Conservation (phyloP, 1,140 invertebrate genomes). For the Asbolus verrucosus region DNA sequence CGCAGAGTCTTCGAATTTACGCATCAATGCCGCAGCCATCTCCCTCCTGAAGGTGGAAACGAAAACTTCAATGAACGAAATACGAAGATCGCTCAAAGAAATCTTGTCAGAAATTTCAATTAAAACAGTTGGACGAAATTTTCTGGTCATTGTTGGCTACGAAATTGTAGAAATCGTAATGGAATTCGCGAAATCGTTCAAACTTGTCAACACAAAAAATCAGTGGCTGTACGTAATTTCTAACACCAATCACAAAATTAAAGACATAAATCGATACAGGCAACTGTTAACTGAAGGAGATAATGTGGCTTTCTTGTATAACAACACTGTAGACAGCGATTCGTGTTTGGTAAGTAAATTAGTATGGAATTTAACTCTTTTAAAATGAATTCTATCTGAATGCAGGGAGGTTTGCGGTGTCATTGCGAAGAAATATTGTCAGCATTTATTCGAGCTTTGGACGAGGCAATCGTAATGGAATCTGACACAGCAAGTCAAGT, state of each 20-base stretch:
- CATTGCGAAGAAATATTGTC: conserved; percentile 73
- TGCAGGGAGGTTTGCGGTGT: conserved; percentile 72
- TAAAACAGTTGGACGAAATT: conserved; percentile 66
- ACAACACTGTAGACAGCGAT: conserved; percentile 70
- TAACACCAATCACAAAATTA: conserved; percentile 67
- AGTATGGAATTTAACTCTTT: too few relatives aligned
- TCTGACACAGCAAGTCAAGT: conserved; percentile 77
- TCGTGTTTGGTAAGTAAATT: conserved; percentile 65
- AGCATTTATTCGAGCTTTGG: conserved; percentile 73
- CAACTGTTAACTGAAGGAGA: conserved; percentile 79
- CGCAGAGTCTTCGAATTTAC: conserved; percentile 64
- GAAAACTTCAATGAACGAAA: conserved; percentile 65
- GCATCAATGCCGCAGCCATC: conserved; percentile 67
- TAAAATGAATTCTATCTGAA: neutral
- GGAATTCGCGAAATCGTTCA: conserved; percentile 73
- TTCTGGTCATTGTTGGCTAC: conserved; percentile 63
- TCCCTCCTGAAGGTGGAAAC: conserved; percentile 71
- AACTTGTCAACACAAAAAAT: conserved; percentile 75
- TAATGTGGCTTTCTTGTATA: conserved; percentile 85
- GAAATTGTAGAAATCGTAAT: conserved; percentile 70
- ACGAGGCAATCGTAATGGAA: conserved; percentile 75
- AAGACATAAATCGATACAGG: conserved; percentile 68
- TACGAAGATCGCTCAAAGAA: conserved; percentile 67
- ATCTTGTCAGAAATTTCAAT: conserved; percentile 68
- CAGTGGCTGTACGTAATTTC: conserved; percentile 86